Conservation (phyloP, 2,113 vertebrate species). For the Nycticryphes semicollaris region DNA sequence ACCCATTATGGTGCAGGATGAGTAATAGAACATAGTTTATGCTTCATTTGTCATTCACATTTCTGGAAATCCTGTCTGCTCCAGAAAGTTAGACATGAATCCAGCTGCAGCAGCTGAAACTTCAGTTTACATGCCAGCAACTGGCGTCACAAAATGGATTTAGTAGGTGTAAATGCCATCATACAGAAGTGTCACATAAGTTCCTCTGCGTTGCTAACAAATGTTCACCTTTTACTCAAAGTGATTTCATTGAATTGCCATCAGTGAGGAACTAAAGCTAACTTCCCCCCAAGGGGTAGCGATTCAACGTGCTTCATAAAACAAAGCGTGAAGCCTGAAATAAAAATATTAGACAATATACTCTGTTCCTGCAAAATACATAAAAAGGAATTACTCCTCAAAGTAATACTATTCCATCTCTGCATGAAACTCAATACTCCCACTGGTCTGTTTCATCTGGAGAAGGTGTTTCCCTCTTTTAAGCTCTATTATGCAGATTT, state of each 20-base stretch:
- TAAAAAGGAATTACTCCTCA: background rate
- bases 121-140: background rate
- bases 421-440: background rate
- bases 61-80: constrained; percentile 23
- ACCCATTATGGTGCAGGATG: background rate
- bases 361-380: background rate
- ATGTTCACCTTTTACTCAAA: constrained; percentile 19
- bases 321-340: constrained; percentile 26
- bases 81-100: background rate
- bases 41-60: constrained; percentile 6
- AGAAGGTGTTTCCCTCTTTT: background rate
- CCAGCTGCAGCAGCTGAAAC: constrained; percentile 31
- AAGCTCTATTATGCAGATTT: background rate
- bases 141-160: background rate
- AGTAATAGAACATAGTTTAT: background rate
- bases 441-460: background rate
- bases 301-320: constrained; percentile 15
- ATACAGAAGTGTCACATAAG: background rate
- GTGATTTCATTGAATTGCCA: background rate
- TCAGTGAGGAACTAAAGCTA: background rate
- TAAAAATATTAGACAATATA: constrained; percentile 8
- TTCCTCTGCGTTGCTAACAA: background rate
- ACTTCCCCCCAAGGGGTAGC: background rate
- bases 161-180: constrained; percentile 4
- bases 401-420: background rate